These are phyloP conservation scores for Varecia variegata DNA, from an alignment of 2,797 vertebrate species.

Conservation along the genomic window DNA sequence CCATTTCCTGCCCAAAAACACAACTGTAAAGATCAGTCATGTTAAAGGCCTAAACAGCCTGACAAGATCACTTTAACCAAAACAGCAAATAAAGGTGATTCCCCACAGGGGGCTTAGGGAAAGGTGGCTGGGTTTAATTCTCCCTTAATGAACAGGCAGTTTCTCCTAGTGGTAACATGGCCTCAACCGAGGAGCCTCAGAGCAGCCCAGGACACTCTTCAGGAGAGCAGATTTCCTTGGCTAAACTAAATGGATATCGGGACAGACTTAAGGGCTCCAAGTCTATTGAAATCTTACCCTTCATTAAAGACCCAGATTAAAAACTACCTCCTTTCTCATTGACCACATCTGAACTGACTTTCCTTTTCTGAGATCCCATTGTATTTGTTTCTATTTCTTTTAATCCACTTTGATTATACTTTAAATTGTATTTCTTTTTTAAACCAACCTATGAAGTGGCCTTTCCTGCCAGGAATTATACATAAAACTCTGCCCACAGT, in stretches of 20 bases:
- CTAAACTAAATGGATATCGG: slow-evolving; percentile 19
- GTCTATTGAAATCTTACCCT: slow-evolving; percentile 49
- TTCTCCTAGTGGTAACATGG: slow-evolving; percentile 51
- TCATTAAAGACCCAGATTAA: slow-evolving; percentile 17
- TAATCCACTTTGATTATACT: neutral
- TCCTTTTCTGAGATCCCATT: slow-evolving; percentile 9
- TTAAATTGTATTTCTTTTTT: neutral
- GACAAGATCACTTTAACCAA: slow-evolving; percentile 79
- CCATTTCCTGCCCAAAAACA: slow-evolving; percentile 81
- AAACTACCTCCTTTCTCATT: neutral
- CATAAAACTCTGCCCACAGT: no score
- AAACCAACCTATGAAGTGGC: neutral
- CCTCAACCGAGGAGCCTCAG: neutral
- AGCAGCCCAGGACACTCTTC: neutral
- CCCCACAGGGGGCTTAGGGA: slow-evolving; percentile 72
- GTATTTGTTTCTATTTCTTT: slow-evolving; percentile 22
- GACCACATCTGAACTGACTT: neutral
- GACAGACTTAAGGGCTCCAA: neutral
- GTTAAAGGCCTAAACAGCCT: slow-evolving; percentile 72
- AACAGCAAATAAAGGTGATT: slow-evolving; percentile 81
- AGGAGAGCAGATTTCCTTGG: slow-evolving; percentile 23
- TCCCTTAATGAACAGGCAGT: slow-evolving; percentile 78
- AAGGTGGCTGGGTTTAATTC: slow-evolving; percentile 80
- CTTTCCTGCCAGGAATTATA: neutral
- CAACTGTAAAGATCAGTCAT: slow-evolving; percentile 80